Percentiles rank a stretch among this genome's conserved stretches.
phyloP scores from a whole-genome alignment of 2,113 vertebrate genomes.

The Bufo gargarizans region DNA sequence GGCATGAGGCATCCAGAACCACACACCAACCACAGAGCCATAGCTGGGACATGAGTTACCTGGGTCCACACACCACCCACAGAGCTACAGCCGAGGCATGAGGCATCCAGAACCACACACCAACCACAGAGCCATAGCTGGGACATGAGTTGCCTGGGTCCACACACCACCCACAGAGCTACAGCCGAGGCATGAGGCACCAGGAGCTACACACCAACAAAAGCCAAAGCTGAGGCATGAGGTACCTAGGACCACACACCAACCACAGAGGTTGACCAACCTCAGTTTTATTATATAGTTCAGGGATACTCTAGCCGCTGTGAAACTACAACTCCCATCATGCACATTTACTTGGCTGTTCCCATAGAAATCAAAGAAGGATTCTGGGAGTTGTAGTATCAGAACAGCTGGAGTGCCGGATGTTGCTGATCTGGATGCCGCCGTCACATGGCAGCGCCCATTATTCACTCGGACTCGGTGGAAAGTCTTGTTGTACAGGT shows the following conservation, averaged over 20 bases:
- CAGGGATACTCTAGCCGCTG: no score
- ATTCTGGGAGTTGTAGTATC: no score
- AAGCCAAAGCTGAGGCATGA: not conserved
- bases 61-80: no score
- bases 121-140: no score
- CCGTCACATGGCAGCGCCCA: not conserved
- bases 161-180: not conserved
- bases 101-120: not conserved
- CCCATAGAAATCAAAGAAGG: no score
- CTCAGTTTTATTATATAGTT: no score
- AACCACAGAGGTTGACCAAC: no score
- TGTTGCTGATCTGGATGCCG: not conserved
- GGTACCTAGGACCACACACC: not conserved
- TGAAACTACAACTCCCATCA: no score
- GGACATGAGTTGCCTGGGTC: no score
- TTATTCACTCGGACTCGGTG: not conserved
- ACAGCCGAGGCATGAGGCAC: not conserved
- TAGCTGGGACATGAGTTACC: no score
- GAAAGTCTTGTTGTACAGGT: not conserved
- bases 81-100: not conserved
- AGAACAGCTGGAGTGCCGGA: not conserved
- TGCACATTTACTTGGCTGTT: no score
- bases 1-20: not conserved
- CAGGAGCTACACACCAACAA: not conserved
- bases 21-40: no score